Base-by-base conservation (phyloP, 2,888 invertebrate genomes). In the Dolichopus griseipennis region DNA sequence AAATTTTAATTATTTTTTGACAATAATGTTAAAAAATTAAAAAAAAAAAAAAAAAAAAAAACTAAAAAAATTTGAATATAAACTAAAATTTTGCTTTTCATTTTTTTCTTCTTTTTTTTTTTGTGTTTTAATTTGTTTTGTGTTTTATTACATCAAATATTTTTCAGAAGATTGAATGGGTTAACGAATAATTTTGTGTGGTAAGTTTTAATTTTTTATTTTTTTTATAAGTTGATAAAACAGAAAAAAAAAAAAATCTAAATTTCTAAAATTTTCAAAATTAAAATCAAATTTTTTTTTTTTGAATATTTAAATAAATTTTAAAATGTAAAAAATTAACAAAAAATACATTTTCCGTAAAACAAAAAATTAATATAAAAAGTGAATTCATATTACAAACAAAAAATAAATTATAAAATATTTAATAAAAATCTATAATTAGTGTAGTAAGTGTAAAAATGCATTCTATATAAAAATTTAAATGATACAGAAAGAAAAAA, bases 161-260 rank as follows among this genome's bases (percentile, higher is more conserved):
- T 77, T 78, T 79, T 78, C 80, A 81, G 80, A 81, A 81, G 80
- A 81, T 81, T 81, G 79, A 81, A 81, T 78, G 80, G 81, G 81
- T 79, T 76, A 75, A 77, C 75, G 77, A 74, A 52, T 76, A 75
- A 79, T 81, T 81, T 81, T 81, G 80, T 81, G 80, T 81, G 80
- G 80, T 81, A 81, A 81, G 80, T 81, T 81, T 76, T 74, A 77
- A 77, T 75, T 75, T 76, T 75, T 77, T 76, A 74, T 74, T 69
- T 69, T 67, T 69, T 43, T 41, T 65, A 5, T 34, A 64, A 64
- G 18, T 33, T 33, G 6, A 64, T 70, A 69, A 67, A 4, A 64
- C 33, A 70, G 74, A 66, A 64, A 69, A 69, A 21, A 61, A 21
- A 61, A 61, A 61, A 21, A 61, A 61, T n/a, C 52, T n/a, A 15